Evolutionary conservation across 2,888 invertebrate genomes (phyloP), one percentile per base, ranked within the genome.

Genomic region (Ethmia dodecea): DNA sequence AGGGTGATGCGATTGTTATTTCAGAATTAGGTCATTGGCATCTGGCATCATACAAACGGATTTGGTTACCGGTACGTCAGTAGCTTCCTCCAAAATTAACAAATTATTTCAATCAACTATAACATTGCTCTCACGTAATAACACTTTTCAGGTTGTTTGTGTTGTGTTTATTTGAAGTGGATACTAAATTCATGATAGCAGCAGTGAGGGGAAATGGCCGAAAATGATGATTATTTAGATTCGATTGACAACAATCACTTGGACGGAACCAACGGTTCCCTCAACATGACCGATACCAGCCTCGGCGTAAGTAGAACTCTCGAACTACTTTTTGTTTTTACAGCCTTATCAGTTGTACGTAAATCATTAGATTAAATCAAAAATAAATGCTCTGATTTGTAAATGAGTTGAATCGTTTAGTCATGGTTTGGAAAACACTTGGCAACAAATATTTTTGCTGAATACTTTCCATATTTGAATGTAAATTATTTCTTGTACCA

Each of bases 261-360:
- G 61, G 90, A 89, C 65, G 90, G 89, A 56, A 86, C 89, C 43
- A 90, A 90, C 80, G 90, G 90, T 54, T 87, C 86, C 50, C 49
- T 86, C 52, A 86, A 83, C 52, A 83, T 86, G 80, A 81, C 80
- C 52, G 87, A 87, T 64, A 80, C 67, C 58, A 84, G 78, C 59
- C 68, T 83, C 42, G 83, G 80, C 46, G 84, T 86, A 54, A 81
- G 84, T 73, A n/a, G n/a, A 22, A 22, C 1, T n/a, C 8, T 22
- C 20, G 10, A n/a, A n/a, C n/a, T n/a, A n/a, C n/a, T n/a, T n/a
- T n/a, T n/a, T n/a, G n/a, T n/a, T n/a, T n/a, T n/a, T n/a, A n/a
- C n/a, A n/a, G n/a, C n/a, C n/a, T n/a, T n/a, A n/a, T n/a, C n/a
- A n/a, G n/a, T n/a, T n/a, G n/a, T n/a, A n/a, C n/a, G n/a, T n/a